Evolutionary conservation across 2,797 vertebrate species (phyloP).

Genomic region (Hipposideros larvatus): DNA sequence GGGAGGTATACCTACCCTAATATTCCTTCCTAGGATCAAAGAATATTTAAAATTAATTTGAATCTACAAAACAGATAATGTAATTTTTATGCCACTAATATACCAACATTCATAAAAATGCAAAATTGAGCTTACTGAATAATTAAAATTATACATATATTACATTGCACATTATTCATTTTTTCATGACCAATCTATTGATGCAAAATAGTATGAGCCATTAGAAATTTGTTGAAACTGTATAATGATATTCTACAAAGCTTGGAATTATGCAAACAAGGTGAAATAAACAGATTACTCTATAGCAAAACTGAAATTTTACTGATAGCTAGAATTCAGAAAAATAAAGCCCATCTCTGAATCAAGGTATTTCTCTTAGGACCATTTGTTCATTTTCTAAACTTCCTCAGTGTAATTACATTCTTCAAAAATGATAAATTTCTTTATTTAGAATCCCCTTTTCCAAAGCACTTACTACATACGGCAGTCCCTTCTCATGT

Average conservation of each 20-base stretch:
- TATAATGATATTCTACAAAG: background rate
- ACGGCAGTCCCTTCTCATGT: background rate
- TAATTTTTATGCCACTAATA: constrained; percentile 13
- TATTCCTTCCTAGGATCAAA: background rate
- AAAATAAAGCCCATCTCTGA: background rate
- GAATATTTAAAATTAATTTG: background rate
- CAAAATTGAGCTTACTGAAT: background rate
- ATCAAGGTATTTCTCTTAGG: background rate
- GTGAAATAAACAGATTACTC: background rate
- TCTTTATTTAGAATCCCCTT: background rate
- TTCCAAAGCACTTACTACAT: background rate
- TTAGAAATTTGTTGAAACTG: constrained; percentile 6
- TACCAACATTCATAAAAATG: constrained; percentile 4
- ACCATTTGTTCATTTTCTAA: background rate
- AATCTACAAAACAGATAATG: background rate
- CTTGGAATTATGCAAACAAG: background rate
- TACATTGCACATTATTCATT: background rate
- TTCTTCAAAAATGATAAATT: constrained; percentile 8
- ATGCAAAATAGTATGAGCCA: constrained; percentile 26
- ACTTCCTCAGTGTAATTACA: background rate
- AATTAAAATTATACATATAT: background rate
- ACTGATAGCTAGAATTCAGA: background rate
- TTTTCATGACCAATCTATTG: background rate
- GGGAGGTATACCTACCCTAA: background rate
- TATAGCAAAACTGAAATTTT: constrained; percentile 21